These are phyloP conservation scores for Gila orcuttii DNA, from an alignment of 2,113 vertebrate species.

Conservation along the genomic window DNA sequence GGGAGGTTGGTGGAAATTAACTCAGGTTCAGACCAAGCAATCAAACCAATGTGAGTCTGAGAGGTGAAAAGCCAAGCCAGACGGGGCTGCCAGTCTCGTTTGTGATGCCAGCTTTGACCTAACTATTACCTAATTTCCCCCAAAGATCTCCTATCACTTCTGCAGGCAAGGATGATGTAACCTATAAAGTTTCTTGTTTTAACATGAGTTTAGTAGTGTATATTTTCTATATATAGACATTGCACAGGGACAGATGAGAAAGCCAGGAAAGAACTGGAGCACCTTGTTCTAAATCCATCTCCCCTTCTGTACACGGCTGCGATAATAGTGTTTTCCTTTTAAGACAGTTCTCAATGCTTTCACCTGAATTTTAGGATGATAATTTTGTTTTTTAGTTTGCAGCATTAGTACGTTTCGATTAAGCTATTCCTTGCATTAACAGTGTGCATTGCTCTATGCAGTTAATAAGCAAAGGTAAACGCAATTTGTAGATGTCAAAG, in stretches of 20 bases:
- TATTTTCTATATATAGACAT: slow-evolving; percentile 65
- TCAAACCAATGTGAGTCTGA: slow-evolving; percentile 29
- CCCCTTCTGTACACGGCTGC: slow-evolving; percentile 41
- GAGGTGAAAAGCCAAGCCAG: slow-evolving; percentile 7
- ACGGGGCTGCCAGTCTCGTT: slow-evolving; percentile 3
- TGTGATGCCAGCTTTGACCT: slow-evolving; percentile 23
- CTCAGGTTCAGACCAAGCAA: background rate
- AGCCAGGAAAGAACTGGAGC: slow-evolving; percentile 75
- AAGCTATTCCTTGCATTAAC: background rate
- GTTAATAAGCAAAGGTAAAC: background rate
- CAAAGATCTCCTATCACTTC: background rate
- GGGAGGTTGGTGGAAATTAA: background rate
- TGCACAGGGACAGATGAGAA: slow-evolving; percentile 66
- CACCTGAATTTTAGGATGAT: background rate
- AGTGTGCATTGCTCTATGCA: background rate
- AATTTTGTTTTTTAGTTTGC: background rate
- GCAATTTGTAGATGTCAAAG: background rate
- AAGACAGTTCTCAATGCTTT: background rate
- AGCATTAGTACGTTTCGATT: background rate
- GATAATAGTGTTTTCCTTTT: background rate
- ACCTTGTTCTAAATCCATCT: slow-evolving; percentile 72
- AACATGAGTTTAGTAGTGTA: slow-evolving; percentile 24
- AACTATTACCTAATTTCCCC: background rate
- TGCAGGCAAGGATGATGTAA: slow-evolving; percentile 11
- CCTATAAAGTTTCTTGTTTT: slow-evolving; percentile 27